Base-by-base conservation (phyloP, 2,888 invertebrate genomes). In the Hylaea fasciaria region DNA sequence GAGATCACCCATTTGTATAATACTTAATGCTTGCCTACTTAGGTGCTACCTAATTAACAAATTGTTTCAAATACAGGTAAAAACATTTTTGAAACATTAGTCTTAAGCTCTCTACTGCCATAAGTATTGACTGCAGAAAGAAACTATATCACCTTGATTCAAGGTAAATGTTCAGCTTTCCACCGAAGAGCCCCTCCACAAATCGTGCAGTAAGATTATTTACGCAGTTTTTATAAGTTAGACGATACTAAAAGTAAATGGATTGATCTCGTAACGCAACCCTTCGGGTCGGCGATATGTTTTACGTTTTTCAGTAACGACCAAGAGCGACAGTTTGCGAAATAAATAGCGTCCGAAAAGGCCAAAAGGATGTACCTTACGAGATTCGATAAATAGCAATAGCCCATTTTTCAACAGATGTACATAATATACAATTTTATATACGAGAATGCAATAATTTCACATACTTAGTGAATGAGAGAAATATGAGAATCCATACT, bases 271-370 rank as follows among this genome's bases (percentile, higher is more conserved):
- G 46, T 61, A 64, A 62, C 57, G 62, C 39, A 55, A 58, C 57
- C 61, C 47, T 60, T 48, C 56, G 48, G 56, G 55, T 61, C 59
- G 55, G 52, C 58, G 54, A 71, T 64, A 61, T 58, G 56, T 71
- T 72, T 63, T 62, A 65, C 62, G 63, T 67, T 67, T 68, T 64
- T 60, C 68, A 69, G 66, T 72, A 67, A 74, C 69, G 66, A 68
- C 62, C 51, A 54, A 51, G 64, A 65, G 64, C 60, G 64, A 63
- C 52, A 56, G 59, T 66, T 66, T 58, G 57, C 57, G 56, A 64
- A 66, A 68, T 66, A 69, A 65, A 66, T 67, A 68, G 48, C 57
- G 52, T 16, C 45, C n/a, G 51, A 55, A 32, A 52, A 46, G 62
- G 56, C 32, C 53, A 53, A 39, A 62, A 57, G 37, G 12, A n/a